Percentiles rank a stretch among this genome's conserved stretches.
Evolutionary conservation across 1,140 invertebrate genomes (phyloP).

Genomic region (Drosophila nikananu): DNA sequence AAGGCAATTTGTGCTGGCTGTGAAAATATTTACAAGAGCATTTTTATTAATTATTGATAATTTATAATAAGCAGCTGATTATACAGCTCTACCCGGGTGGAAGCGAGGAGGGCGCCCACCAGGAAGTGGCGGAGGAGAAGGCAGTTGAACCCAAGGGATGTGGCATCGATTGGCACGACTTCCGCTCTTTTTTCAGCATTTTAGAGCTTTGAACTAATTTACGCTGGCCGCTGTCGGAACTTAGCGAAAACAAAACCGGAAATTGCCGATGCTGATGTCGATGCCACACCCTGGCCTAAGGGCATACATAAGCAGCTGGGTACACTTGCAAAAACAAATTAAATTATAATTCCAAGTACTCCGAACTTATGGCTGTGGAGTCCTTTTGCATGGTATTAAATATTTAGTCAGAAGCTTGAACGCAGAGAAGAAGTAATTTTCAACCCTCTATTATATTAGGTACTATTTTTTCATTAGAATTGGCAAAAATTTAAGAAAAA

Average conservation of each 20-base stretch:
- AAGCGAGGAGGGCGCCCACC: background rate
- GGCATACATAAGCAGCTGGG: slow-evolving; percentile 43
- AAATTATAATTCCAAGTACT: background rate
- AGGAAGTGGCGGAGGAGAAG: background rate
- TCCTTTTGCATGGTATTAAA: too few relatives aligned
- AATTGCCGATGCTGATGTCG: slow-evolving; percentile 63
- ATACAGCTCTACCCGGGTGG: slow-evolving; percentile 29
- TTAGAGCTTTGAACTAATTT: slow-evolving; percentile 77
- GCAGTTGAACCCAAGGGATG: slow-evolving; percentile 27
- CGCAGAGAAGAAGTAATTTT: too few relatives aligned
- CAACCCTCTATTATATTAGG: too few relatives aligned
- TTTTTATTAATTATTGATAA: slow-evolving; percentile 76
- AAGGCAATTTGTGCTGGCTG: slow-evolving; percentile 16
- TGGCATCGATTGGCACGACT: slow-evolving; percentile 45
- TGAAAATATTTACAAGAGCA: slow-evolving; percentile 63
- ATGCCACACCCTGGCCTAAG: slow-evolving; percentile 57
- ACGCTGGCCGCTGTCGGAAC: slow-evolving; percentile 70
- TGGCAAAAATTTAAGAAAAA: too few relatives aligned
- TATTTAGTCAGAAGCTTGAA: too few relatives aligned
- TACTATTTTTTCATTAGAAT: too few relatives aligned
- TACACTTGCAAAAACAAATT: slow-evolving; percentile 8
- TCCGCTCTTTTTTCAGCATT: slow-evolving; percentile 55
- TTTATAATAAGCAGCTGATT: slow-evolving; percentile 75
- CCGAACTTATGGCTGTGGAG: fast-evolving
- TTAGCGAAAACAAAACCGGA: slow-evolving; percentile 75